Base-by-base conservation (phyloP, 2,888 invertebrate species). In the Kuschelorhynchus macadamiae region DNA sequence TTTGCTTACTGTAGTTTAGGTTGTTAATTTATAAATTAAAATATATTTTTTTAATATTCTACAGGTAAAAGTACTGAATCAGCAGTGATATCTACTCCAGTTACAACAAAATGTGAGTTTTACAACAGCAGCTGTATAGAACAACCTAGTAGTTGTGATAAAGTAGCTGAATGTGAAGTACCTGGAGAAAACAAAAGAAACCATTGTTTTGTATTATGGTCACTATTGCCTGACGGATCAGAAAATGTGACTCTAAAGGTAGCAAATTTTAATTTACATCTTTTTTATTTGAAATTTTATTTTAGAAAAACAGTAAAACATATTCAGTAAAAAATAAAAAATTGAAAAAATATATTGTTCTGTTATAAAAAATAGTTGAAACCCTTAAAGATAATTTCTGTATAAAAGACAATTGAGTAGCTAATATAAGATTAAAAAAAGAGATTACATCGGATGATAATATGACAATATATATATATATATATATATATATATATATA, bases 201-300 rank as follows among this genome's bases (percentile, higher is more conserved):
- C 79, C 92, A 93, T 77, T 96, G 96, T 82, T 95, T 92, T 81
- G 93, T 92, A 0, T 82, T 95, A 0, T 96, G 96, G 96, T 88
- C 89, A 64, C 88, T 86, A 36, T 88, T 88, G 76, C 89, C 88
- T 76, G 90, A 90, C 36, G 91, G 91, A 79, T 87, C 86, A 9
- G 64, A 74, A 44, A 80, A 79, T 65, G 78, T 83, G 5, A 76
- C 80, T 32, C 77, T 83, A 67, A 82, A 83, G 79, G 82, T 83
- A 76, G 12, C n/a, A n/a, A n/a, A n/a, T n/a, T n/a, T n/a, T n/a
- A n/a, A n/a, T n/a, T n/a, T n/a, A n/a, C n/a, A n/a, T n/a, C 21
- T 20, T 56, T 42, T 1, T 18, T 42, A 8, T 18, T 39, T 42
- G 8, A 30, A 1, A 20, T 21, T 56, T 25, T 12, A 4, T 12